Percentiles rank a stretch among this genome's conserved stretches.
These are phyloP conservation scores for Porites lobata DNA, from an alignment of 92 coral and sea anemone genomes.

Conservation along the genomic window DNA sequence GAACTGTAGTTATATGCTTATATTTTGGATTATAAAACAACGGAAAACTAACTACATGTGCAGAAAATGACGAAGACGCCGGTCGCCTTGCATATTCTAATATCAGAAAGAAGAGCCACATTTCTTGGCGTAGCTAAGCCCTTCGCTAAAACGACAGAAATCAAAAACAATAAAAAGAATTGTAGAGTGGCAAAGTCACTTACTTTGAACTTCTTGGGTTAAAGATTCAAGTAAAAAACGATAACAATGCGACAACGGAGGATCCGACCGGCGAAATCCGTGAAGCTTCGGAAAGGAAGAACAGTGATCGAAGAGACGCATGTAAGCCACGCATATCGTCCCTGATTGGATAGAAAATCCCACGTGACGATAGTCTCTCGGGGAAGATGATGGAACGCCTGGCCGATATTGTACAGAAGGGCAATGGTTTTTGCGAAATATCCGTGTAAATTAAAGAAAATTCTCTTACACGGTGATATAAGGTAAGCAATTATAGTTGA, in stretches of 20 bases:
- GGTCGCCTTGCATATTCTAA: conserved; percentile 9
- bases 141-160: not conserved
- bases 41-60: no score
- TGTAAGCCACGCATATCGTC: conserved; percentile 60
- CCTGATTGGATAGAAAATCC: conserved; percentile 55
- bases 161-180: not conserved
- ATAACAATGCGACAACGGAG: not conserved
- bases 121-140: not conserved
- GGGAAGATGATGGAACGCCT: conserved; percentile 17
- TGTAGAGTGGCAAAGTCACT: not conserved
- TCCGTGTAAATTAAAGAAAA: no score
- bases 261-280: conserved; percentile 46
- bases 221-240: not conserved
- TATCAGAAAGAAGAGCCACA: conserved; percentile 17
- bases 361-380: conserved; percentile 8
- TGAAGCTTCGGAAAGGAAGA: conserved; percentile 34
- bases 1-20: no score
- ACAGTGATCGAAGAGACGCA: conserved; percentile 33
- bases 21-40: no score
- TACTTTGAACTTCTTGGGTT: conserved; percentile 26
- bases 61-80: not conserved
- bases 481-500: no score
- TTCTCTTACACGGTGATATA: no score
- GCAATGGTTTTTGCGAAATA: not conserved
- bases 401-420: conserved; percentile 9